Base-by-base conservation (phyloP, 2,888 invertebrate genomes). In the Melieria omissa region DNA sequence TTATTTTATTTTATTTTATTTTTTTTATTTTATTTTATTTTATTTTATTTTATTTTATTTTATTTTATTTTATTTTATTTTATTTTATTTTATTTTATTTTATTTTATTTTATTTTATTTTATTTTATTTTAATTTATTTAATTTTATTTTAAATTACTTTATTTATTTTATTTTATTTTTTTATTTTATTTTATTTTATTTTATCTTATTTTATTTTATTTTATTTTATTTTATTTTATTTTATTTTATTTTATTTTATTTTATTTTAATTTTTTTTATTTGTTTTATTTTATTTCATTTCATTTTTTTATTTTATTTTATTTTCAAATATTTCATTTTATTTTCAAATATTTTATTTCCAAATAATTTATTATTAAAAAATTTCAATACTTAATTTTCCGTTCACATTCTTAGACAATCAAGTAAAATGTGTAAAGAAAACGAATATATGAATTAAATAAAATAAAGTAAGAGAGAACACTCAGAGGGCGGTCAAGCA, bases 161-260 rank as follows among this genome's bases (percentile, higher is more conserved):
- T 6, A 16, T 9, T 9, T 8, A 46, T 58, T 52, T 42, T 9
- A 29, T 49, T 5, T 14, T 42, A 52, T 55, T 12, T 8, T 49
- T 64, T 54, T 42, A 47, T 10, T 63, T 52, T 29, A 42, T 49
- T 41, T 63, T 42, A 47, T 6, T 49, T 64, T 16, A 10, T 10
- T 47, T 47, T 57, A n/a, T 12, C n/a, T n/a, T n/a, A n/a, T 16
- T 47, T 29, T 63, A 14, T 46, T 63, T 47, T 10, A 5, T 65
- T n/a, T n/a, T n/a, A n/a, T n/a, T n/a, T n/a, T n/a, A n/a, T n/a
- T n/a, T n/a, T n/a, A n/a, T n/a, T n/a, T n/a, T n/a, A n/a, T n/a
- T n/a, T n/a, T n/a, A n/a, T n/a, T n/a, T n/a, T n/a, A n/a, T n/a
- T n/a, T n/a, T n/a, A n/a, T n/a, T n/a, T n/a, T n/a, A n/a, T n/a